Conservation (phyloP, 1,140 invertebrate species). For the Carcinoscorpius rotundicauda region DNA sequence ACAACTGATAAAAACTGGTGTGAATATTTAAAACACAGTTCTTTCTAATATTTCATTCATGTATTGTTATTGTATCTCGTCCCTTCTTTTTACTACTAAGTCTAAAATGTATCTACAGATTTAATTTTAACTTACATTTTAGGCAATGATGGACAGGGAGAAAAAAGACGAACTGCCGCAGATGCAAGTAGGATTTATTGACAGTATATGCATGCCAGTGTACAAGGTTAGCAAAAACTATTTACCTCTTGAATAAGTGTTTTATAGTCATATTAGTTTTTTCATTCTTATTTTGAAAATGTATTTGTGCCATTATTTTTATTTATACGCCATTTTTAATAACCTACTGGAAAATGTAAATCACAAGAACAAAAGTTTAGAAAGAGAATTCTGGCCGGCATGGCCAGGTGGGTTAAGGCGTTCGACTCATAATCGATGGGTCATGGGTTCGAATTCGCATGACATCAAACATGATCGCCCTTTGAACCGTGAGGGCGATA, state of each 20-base stretch:
- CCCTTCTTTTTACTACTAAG: conserved; percentile 12
- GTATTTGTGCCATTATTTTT: background rate
- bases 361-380: background rate
- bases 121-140: conserved; percentile 27
- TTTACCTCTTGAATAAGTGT: conserved; percentile 1
- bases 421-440: too few relatives aligned
- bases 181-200: conserved; percentile 95
- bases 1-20: too few relatives aligned
- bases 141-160: conserved; percentile 94
- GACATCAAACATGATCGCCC: too few relatives aligned
- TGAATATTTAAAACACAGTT: too few relatives aligned
- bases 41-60: background rate
- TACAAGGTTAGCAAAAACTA: conserved; percentile 56
- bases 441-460: too few relatives aligned
- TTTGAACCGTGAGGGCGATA: too few relatives aligned
- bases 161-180: conserved; percentile 86
- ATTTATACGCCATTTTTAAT: background rate
- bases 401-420: too few relatives aligned
- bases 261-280: background rate
- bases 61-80: background rate
- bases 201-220: conserved; percentile 87
- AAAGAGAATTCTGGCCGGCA: too few relatives aligned
- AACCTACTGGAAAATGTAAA: background rate
- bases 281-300: background rate
- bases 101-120: conserved; percentile 4